Evolutionary conservation across 2,113 vertebrate species (phyloP).

Genomic region (Tamias sibiricus): DNA sequence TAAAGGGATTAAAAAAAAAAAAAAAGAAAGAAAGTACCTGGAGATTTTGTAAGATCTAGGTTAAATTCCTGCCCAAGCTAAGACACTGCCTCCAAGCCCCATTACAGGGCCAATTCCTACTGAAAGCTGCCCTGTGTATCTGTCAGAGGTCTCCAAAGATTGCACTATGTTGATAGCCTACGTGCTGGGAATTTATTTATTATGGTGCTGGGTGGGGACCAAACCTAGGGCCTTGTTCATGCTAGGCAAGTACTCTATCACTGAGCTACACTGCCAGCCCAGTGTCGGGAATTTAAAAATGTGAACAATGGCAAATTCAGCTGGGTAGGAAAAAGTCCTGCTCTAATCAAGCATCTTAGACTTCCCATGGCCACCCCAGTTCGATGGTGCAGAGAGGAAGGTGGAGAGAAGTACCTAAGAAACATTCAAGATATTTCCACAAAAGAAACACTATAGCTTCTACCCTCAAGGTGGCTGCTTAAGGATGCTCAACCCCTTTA

Average conservation of each 20-base stretch:
- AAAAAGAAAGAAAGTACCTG: background rate
- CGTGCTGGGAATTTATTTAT: background rate
- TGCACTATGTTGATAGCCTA: background rate
- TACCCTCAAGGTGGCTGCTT: background rate
- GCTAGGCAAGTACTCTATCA: too few species aligned
- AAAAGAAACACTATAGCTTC: background rate
- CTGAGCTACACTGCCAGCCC: background rate
- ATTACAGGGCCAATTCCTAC: background rate
- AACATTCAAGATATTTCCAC: background rate
- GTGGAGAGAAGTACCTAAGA: background rate
- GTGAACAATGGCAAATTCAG: background rate
- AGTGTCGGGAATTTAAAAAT: background rate
- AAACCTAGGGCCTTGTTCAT: background rate
- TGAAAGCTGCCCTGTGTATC: background rate
- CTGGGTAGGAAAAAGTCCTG: background rate
- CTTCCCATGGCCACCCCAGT: background rate
- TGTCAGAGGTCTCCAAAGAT: background rate
- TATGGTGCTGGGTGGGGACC: background rate
- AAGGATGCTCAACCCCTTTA: background rate
- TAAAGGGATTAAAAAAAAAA: background rate
- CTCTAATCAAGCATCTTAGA: background rate
- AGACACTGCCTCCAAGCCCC: background rate
- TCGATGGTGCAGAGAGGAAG: background rate
- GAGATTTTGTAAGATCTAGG: conserved; percentile 17
- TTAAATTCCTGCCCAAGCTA: conserved; percentile 3